Evolutionary conservation across 2,113 vertebrate genomes (phyloP), one percentile per base, ranked within the genome.

Genomic region (Xyrauchen texanus): DNA sequence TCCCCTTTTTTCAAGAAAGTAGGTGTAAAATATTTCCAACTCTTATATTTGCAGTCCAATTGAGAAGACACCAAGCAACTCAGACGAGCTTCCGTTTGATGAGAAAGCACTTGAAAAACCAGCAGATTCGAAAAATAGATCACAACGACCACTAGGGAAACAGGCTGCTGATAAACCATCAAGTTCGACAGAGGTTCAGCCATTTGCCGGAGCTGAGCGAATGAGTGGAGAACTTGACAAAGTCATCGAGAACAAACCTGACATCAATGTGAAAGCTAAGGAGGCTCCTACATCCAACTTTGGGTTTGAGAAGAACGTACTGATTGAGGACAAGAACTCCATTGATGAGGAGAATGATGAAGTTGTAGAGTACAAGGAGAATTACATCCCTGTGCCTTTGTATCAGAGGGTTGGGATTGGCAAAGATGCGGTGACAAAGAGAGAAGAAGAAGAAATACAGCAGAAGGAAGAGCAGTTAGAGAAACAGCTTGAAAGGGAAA

Each of bases 321-420:
- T 85, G 88, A 0, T 87, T 88, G 47, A 89, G 88, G 5, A 86
- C 90, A 76, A 83, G 68, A 58, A 89, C 21, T 34, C 21, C 21
- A 34, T 34, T 34, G 21, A 34, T 34, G 21, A 34, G n/a, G 21
- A 52, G 6, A 34, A 34, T 34, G 3, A 34, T 34, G 52, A 65
- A 4, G 68, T 9, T 7, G 53, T 84, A 69, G 81, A 86, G 16
- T 55, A 63, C 21, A 51, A 76, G 34, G 60, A 77, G 45, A 52
- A 51, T 42, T 15, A 5, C 34, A 9, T 52, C 0, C 5, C 52
- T 13, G 65, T 66, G 42, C 63, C 79, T 45, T 7, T 76, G 44
- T 61, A 68, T 42, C 13, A 3, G 8, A 62, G 49, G 3, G 49
- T 21, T 49, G 55, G 74, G 52, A 16, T 52, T 4, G 52, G 51